Evolutionary conservation across 2,113 vertebrate genomes (phyloP).

Genomic region (Atherinomorus stipes): DNA sequence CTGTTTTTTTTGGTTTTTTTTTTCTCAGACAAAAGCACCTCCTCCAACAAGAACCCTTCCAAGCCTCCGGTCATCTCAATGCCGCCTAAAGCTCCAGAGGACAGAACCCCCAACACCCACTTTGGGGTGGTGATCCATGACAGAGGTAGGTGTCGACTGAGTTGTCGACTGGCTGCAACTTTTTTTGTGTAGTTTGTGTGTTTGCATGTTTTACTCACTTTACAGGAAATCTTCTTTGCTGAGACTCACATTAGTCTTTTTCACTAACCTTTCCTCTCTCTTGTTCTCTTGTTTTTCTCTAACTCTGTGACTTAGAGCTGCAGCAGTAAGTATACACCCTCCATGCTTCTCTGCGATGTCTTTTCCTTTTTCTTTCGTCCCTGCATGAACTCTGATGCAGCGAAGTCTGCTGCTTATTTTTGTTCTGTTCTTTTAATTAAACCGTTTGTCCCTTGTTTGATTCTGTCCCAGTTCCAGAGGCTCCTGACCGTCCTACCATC

Average conservation of each 20-base stretch:
- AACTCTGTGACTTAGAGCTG: conserved; percentile 75
- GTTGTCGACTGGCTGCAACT: not conserved
- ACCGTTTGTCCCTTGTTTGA: not conserved
- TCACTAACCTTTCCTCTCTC: conserved; percentile 73
- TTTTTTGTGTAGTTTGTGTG: conserved; percentile 47
- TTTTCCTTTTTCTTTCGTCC: conserved; percentile 18
- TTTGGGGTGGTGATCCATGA: conserved; percentile 92
- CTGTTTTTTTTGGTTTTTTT: not conserved
- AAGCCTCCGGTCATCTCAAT: conserved; percentile 79
- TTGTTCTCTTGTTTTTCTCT: conserved; percentile 68
- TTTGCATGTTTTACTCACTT: conserved; percentile 14
- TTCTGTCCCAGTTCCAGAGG: conserved; percentile 88
- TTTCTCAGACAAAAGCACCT: conserved; percentile 85
- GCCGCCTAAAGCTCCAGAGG: conserved; percentile 83
- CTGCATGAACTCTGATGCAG: conserved; percentile 27
- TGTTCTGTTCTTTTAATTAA: not conserved
- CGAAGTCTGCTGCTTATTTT: conserved; percentile 12
- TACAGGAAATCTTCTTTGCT: conserved; percentile 37
- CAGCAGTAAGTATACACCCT: conserved; percentile 82
- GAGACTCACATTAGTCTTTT: conserved; percentile 44
- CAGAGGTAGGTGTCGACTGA: conserved; percentile 83
- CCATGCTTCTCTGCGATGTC: conserved; percentile 51
- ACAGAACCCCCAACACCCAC: conserved; percentile 84
- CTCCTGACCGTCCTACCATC: conserved; percentile 94
- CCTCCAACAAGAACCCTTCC: conserved; percentile 87